Percentiles rank a stretch among this genome's conserved stretches.
Conservation (phyloP, 2,113 vertebrate species). For the Planiliza haematocheilus region DNA sequence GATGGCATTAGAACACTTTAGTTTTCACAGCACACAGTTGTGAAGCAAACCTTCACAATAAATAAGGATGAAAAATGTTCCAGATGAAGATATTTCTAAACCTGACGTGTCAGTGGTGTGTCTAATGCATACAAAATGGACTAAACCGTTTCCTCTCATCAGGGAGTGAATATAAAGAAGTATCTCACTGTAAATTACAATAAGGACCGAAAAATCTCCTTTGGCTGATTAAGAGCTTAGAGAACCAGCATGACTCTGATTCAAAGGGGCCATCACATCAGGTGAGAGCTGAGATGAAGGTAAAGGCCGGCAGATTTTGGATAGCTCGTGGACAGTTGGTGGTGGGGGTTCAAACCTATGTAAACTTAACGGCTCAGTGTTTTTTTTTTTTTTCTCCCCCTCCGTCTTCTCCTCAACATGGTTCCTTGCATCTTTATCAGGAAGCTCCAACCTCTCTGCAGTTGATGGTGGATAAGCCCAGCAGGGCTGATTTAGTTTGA, state of each 20-base stretch:
- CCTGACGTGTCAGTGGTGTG: not conserved
- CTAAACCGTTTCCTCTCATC: constrained; percentile 18
- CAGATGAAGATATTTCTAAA: constrained; percentile 44
- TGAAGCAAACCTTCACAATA: not conserved
- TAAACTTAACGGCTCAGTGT: constrained; percentile 62
- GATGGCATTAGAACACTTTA: not conserved
- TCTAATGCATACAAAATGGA: constrained; percentile 33
- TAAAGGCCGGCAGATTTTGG: constrained; percentile 39
- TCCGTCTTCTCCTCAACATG: constrained; percentile 35
- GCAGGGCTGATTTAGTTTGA: constrained; percentile 68
- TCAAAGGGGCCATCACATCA: constrained; percentile 51
- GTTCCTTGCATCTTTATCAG: constrained; percentile 72
- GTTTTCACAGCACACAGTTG: constrained; percentile 10
- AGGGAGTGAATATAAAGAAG: constrained; percentile 24
- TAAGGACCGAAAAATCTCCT: constrained; percentile 22
- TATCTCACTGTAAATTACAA: constrained; percentile 35
- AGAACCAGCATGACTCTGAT: constrained; percentile 57
- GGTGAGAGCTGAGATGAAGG: constrained; percentile 50
- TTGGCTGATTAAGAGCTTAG: constrained; percentile 42
- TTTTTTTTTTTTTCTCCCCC: not conserved
- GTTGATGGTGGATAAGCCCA: constrained; percentile 70
- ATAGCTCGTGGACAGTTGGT: constrained; percentile 48
- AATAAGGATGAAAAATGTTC: constrained; percentile 38
- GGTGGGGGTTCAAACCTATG: constrained; percentile 54
- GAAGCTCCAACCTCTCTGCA: constrained; percentile 59